Base-by-base conservation (phyloP, 2,888 invertebrate genomes). In the Lumbricus terrestris region DNA sequence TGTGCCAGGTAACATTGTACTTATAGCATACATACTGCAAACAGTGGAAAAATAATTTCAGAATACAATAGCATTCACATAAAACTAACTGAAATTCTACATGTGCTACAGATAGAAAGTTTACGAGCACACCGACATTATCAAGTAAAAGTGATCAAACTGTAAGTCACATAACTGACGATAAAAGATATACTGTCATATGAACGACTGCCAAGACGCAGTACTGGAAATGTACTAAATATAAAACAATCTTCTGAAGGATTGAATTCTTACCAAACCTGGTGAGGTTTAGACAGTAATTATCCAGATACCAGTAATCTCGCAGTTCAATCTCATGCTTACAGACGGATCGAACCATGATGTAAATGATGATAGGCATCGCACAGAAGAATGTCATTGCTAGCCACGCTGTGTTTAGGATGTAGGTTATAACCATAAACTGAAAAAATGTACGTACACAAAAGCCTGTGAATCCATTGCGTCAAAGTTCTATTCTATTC, bases 401-500 rank as follows among this genome's bases (percentile, higher is more conserved):
- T 91, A 94, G 91, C 95, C 95, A 95, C 13, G 92, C 93, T 38
- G 94, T 90, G 91, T 94, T 94, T 90, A 94, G 91, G 13, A 94
- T 89, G 92, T 94, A 95, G 0, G 94, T 93, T 20, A 94, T 91
- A 11, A 93, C 91, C 93, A 94, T 93, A 90, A 94, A 94, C 95
- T 95, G 93, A 38, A 93, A n/a, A 35, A 89, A 34, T 69, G 2
- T 23, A 47, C 23, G 23, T 11, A 23, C 23, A n/a, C n/a, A n/a
- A n/a, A n/a, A n/a, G n/a, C n/a, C n/a, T n/a, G n/a, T n/a, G n/a
- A n/a, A n/a, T n/a, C n/a, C n/a, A n/a, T n/a, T n/a, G n/a, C n/a
- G n/a, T n/a, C n/a, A 69, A 29, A 69, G n/a, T 69, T 6, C 69
- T 69, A 69, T n/a, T n/a, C n/a, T n/a, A n/a, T n/a, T n/a, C n/a